These are phyloP conservation scores for Phyllostomus hastatus DNA, from an alignment of 2,113 vertebrate genomes.

Conservation along the genomic window DNA sequence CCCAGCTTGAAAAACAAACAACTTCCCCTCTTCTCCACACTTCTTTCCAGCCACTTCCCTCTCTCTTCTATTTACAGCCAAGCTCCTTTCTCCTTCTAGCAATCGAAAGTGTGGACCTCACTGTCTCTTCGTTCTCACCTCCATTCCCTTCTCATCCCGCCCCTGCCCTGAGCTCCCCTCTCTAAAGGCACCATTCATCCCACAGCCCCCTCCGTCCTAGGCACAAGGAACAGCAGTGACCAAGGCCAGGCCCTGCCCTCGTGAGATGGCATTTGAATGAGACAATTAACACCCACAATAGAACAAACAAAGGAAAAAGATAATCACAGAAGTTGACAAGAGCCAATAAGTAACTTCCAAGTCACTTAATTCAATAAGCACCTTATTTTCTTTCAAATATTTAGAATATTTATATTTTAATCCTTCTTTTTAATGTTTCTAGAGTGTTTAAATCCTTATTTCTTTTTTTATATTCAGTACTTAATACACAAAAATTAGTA, in stretches of 20 bases:
- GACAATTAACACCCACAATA: background rate
- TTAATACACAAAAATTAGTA: background rate
- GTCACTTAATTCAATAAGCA: background rate
- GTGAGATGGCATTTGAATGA: background rate
- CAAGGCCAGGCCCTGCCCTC: background rate
- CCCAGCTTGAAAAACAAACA: background rate
- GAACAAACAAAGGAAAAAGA: background rate
- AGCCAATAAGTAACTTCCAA: background rate
- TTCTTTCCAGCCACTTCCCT: background rate
- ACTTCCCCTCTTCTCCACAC: background rate
- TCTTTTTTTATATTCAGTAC: background rate
- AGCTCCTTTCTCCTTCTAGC: background rate
- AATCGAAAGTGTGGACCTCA: background rate
- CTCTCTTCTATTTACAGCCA: background rate
- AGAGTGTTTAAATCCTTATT: background rate
- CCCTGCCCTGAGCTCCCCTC: background rate
- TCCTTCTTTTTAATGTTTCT: background rate
- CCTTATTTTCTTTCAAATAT: background rate
- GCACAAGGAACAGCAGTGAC: background rate
- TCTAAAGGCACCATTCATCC: background rate
- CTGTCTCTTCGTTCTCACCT: background rate
- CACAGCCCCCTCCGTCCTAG: background rate
- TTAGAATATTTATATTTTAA: background rate
- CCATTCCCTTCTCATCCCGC: background rate
- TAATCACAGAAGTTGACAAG: background rate